A percentile compares a stretch with the other conserved stretches of the same genome.
phyloP scores from a whole-genome alignment of 2,113 vertebrate genomes.

The Acinonyx jubatus region DNA sequence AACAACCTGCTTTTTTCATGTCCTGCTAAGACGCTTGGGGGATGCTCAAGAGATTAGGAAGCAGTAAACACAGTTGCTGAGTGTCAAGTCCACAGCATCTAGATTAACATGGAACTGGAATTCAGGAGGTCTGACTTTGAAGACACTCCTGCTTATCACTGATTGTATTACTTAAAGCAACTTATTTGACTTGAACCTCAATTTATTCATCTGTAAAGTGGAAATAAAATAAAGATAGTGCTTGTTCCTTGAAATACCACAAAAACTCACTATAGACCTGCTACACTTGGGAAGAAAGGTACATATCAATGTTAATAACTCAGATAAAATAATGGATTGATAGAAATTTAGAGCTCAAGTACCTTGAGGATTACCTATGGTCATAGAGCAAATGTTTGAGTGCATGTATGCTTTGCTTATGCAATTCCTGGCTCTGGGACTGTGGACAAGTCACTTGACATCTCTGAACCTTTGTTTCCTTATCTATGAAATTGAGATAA shows the following conservation, averaged over 20 bases:
- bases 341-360: background rate
- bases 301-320: background rate
- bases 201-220: background rate
- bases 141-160: background rate
- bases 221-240: background rate
- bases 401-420: fast-evolving
- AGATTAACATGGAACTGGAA: background rate
- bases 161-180: background rate
- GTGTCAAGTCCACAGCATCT: too few species aligned
- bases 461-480: background rate
- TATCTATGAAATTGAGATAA: background rate
- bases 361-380: background rate
- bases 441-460: background rate
- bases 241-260: background rate
- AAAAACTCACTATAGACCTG: background rate
- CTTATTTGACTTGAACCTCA: background rate
- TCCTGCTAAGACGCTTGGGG: background rate
- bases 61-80: background rate
- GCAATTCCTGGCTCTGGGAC: background rate
- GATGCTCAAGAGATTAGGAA: background rate
- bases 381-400: background rate
- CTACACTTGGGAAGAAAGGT: background rate
- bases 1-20: background rate
- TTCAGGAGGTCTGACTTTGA: background rate
- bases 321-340: background rate